Conservation (phyloP, 1,140 invertebrate species). For the Nylanderia fulva region DNA sequence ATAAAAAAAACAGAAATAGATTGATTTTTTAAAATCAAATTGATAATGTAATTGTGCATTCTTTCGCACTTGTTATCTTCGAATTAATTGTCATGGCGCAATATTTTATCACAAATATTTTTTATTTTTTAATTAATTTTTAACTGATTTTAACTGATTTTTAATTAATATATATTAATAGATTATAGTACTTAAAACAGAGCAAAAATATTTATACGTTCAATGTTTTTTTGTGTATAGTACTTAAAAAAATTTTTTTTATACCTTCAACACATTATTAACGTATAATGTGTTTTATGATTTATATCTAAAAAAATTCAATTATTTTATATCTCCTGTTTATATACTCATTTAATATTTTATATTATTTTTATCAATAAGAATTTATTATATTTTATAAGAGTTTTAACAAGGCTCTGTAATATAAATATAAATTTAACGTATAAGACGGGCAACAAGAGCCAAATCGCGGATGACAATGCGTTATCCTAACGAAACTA, state of each 20-base stretch:
- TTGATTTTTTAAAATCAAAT: background rate
- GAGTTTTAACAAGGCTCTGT: too few relatives aligned
- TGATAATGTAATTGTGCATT: background rate
- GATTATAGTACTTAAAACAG: background rate
- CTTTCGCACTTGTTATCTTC: background rate
- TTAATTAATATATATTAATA: background rate
- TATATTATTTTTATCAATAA: background rate
- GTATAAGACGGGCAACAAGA: too few relatives aligned
- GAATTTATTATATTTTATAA: background rate
- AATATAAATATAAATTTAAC: too few relatives aligned
- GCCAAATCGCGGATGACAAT: too few relatives aligned
- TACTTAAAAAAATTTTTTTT: background rate
- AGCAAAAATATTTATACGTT: background rate
- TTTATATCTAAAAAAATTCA: background rate
- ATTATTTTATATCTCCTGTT: background rate
- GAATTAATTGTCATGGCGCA: background rate
- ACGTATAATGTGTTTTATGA: too few relatives aligned
- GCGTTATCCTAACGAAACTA: too few relatives aligned
- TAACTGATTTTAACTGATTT: background rate
- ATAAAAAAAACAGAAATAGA: constrained; percentile 11
- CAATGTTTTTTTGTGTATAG: background rate
- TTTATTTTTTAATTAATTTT: too few relatives aligned
- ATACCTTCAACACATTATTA: background rate
- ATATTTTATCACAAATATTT: background rate
- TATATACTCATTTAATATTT: background rate